These are phyloP conservation scores for Cryptophagus acutangulus DNA, from an alignment of 2,888 invertebrate genomes.

Conservation along the genomic window DNA sequence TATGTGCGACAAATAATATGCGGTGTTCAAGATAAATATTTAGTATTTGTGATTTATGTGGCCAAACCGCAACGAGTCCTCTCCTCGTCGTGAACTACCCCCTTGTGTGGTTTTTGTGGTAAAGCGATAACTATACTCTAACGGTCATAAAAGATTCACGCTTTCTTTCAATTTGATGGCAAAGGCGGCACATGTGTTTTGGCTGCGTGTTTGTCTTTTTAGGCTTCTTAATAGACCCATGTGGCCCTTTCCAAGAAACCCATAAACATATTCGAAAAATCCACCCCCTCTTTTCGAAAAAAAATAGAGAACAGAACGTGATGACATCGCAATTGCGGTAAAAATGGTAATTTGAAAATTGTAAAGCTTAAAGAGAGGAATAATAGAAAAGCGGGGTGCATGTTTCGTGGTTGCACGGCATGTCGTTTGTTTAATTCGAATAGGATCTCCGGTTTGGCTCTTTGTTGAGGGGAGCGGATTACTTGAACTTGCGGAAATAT, in stretches of 20 bases:
- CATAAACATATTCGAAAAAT: slow-evolving; percentile 27
- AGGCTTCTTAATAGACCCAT: slow-evolving; percentile 32
- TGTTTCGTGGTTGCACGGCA: slow-evolving; percentile 34
- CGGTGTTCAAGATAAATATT: slow-evolving; percentile 5
- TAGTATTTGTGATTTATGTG: slow-evolving; percentile 38
- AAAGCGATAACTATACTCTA: slow-evolving; percentile 28
- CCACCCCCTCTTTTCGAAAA: slow-evolving; percentile 18
- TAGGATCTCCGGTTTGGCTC: slow-evolving; percentile 35
- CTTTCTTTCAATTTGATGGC: slow-evolving; percentile 17
- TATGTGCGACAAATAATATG: slow-evolving; percentile 24
- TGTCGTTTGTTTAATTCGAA: slow-evolving; percentile 37
- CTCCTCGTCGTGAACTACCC: slow-evolving; percentile 35
- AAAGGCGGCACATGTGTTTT: slow-evolving; percentile 9
- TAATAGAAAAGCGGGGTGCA: slow-evolving; percentile 24
- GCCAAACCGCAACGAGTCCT: slow-evolving; percentile 39
- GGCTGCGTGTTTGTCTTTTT: slow-evolving; percentile 19
- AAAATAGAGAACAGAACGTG: slow-evolving; percentile 9
- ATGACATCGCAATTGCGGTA: slow-evolving; percentile 21
- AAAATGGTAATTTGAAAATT: slow-evolving; percentile 27
- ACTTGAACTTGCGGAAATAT: slow-evolving; percentile 47
- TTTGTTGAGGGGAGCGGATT: slow-evolving; percentile 37
- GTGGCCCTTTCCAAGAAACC: slow-evolving; percentile 27
- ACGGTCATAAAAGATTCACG: slow-evolving; percentile 38
- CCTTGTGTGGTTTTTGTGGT: slow-evolving; percentile 36
- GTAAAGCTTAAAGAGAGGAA: slow-evolving; percentile 29